Evolutionary conservation across 92 coral and sea anemone species (phyloP), one percentile per base, ranked within the genome.

Genomic region (Parazoanthus darwini): DNA sequence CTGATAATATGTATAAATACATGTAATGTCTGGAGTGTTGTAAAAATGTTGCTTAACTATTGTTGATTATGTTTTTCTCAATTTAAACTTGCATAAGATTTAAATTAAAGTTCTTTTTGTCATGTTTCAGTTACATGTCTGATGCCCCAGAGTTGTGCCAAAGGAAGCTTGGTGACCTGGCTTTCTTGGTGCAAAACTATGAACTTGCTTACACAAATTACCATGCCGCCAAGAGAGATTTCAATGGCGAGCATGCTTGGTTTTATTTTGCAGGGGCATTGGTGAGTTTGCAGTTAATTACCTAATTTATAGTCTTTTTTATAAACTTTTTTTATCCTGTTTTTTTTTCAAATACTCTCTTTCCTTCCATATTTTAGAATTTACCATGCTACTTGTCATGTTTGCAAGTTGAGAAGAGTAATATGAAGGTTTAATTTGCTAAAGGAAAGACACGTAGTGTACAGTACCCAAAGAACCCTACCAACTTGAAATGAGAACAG

Each of bases 211-310:
- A 96, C 88, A 96, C 90, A 76, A 91, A 98, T 82, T 96, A 96
- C 87, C 99, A 96, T 35, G 91, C 99, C 6, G 99, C 99, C 18
- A 96, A 96, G 89, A 92, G 99, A 42, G 99, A 96, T 92, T 96
- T 95, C 77, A 96, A 96, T 84, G 85, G 93, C 78, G 96, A 96
- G 81, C 99, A 96, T 78, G 99, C 97, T 23, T 96, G 99, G 99
- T 94, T 96, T 83, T 96, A 96, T 74, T 96, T 96, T 85, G 99
- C 99, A 68, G 99, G 99, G 20, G 98, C 99, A 68, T 75, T 96
- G 94, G 99, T 96, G 82, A 88, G 93, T 82, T 38, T 20, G 8
- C 11, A 77, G 54, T 77, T 77, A 29, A 29, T 29, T 29, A 29
- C 33, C 0, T 29, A 0, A 29, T 29, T 29, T 29, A 20, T 20